Evolutionary conservation across 2,888 invertebrate species (phyloP), one percentile per base, ranked within the genome.

Genomic region (Dicranocentrus wangi): DNA sequence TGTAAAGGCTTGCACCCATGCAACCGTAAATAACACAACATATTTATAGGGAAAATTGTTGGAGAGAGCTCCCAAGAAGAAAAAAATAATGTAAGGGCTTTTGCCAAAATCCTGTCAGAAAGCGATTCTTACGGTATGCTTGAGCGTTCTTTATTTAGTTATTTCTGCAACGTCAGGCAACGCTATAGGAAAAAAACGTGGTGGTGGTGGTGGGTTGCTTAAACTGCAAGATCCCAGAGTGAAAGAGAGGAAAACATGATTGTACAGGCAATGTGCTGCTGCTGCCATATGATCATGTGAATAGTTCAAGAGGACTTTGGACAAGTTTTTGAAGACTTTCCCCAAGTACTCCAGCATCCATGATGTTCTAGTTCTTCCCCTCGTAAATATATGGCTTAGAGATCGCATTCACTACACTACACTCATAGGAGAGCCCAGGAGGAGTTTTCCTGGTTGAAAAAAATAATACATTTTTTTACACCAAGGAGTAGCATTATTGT

Each of bases 61-160:
- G 60, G 42, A 55, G 66, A 25, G 66, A 66, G n/a, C n/a, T n/a
- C n/a, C n/a, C n/a, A 66, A 75, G 60, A 60, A 42, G 27, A 51
- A 21, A 61, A 55, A 66, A 75, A 53, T 47, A 42, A 58, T 55
- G n/a, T 10, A 39, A 63, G 27, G 65, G 55, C 78, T 70, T 72
- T 78, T 78, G 78, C 78, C 78, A 78, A 78, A 78, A 70, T 78
- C 70, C 78, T 78, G 78, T 78, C 78, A 70, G 61, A 70, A 78
- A 70, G 60, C 53, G 69, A 69, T 69, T 69, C 55, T 25, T 53
- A 15, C 32, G 2, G 2, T 15, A 21, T 17, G 21, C 15, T 39
- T 21, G 32, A 55, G 69, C 55, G 55, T 39, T 55, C 69, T 42
- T 53, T 69, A 69, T 69, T 69, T 55, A 39, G 69, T 69, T 69